Conservation (phyloP, 2,113 vertebrate species). For the Progne subis region DNA sequence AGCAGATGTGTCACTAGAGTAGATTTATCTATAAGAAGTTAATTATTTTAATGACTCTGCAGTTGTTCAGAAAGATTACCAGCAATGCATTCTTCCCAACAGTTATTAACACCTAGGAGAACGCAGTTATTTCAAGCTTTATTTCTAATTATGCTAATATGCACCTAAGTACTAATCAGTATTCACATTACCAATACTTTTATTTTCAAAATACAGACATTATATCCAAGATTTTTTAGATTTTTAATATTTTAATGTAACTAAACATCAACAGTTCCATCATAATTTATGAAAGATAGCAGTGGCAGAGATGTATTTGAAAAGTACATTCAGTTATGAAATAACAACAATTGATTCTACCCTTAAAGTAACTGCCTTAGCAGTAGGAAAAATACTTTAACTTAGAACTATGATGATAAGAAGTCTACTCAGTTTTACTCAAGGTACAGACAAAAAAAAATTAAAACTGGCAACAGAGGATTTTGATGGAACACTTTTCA, state of each 20-base stretch:
- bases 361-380: background rate
- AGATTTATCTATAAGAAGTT: conserved; percentile 61
- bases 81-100: conserved; percentile 20
- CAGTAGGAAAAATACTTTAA: background rate
- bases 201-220: background rate
- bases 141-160: conserved; percentile 57
- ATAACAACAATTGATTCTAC: background rate
- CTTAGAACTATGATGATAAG: background rate
- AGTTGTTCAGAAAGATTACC: conserved; percentile 70
- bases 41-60: conserved; percentile 57
- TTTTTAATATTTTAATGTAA: background rate
- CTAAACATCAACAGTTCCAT: background rate
- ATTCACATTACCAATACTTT: conserved; percentile 1
- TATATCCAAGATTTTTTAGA: background rate
- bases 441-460: background rate
- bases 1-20: conserved; percentile 42
- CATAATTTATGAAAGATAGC: background rate
- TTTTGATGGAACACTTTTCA: background rate
- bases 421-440: background rate
- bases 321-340: background rate
- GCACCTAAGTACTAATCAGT: conserved; percentile 44
- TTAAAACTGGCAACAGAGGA: background rate
- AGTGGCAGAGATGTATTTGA: background rate
- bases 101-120: conserved; percentile 47
- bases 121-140: conserved; percentile 50